Conservation (phyloP, 2,888 invertebrate species). For the Callyntrura sp. region DNA sequence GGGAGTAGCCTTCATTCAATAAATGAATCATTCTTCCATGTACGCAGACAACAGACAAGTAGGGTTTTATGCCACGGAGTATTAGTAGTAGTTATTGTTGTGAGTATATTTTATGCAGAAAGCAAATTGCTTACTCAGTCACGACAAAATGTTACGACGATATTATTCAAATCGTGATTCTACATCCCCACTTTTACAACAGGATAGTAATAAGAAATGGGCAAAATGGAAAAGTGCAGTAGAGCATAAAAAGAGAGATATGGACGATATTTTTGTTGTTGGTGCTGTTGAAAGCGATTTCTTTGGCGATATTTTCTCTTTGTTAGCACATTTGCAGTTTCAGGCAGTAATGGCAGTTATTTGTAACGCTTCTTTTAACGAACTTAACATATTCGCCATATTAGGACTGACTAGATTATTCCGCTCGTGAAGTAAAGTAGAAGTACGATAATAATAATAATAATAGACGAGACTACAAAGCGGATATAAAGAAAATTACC, state of each 20-base stretch:
- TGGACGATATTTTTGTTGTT: not conserved
- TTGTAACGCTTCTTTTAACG: not conserved
- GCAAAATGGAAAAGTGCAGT: not conserved
- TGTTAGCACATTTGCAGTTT: not conserved
- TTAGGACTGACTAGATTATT: not conserved
- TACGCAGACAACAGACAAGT: not conserved
- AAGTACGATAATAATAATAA: not conserved
- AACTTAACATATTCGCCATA: not conserved
- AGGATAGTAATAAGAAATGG: too few relatives aligned
- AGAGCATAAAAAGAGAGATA: not conserved
- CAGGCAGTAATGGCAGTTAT: not conserved
- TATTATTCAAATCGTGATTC: constrained; percentile 69
- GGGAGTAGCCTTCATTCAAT: constrained; percentile 58
- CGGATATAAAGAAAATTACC: not conserved
- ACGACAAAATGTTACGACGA: constrained; percentile 46
- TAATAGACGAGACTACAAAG: not conserved
- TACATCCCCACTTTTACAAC: constrained; percentile 58
- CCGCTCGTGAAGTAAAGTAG: not conserved
- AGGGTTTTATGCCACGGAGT: not conserved
- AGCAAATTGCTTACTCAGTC: constrained; percentile 41
- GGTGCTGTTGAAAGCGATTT: not conserved
- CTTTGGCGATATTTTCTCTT: not conserved
- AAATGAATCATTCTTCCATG: not conserved
- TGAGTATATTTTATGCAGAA: not conserved
- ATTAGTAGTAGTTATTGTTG: not conserved